These are phyloP conservation scores for Drosophila lacteicornis DNA, from an alignment of 1,140 invertebrate species.

Conservation along the genomic window DNA sequence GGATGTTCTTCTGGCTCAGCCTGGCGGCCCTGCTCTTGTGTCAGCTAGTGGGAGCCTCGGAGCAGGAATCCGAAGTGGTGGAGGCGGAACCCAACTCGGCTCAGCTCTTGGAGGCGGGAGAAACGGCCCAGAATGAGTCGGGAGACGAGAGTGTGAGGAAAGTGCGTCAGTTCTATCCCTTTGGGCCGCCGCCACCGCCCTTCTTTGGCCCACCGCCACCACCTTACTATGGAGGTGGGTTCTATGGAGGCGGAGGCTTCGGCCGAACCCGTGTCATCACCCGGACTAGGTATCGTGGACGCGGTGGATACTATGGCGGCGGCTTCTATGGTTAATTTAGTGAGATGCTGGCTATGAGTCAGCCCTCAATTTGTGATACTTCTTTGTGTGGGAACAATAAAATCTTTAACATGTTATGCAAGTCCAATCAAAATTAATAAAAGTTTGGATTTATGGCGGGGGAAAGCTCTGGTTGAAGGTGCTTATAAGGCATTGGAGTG, in stretches of 20 bases:
- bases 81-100: background rate
- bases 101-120: slow-evolving; percentile 39
- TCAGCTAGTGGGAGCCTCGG: background rate
- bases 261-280: slow-evolving; percentile 71
- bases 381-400: slow-evolving; percentile 51
- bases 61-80: slow-evolving; percentile 6
- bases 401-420: slow-evolving; percentile 45
- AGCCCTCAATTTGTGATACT: slow-evolving; percentile 60
- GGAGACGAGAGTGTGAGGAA: slow-evolving; percentile 58
- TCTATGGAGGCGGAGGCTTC: slow-evolving; percentile 56
- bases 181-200: slow-evolving; percentile 46
- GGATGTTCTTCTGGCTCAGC: slow-evolving; percentile 38
- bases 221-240: slow-evolving; percentile 62
- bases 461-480: slow-evolving; percentile 41
- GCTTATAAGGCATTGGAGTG: slow-evolving; percentile 4
- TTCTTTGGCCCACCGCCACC: slow-evolving; percentile 67
- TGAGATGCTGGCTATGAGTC: background rate
- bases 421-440: slow-evolving; percentile 13
- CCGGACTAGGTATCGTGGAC: slow-evolving; percentile 61
- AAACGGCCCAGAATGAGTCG: slow-evolving; percentile 33
- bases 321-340: slow-evolving; percentile 76
- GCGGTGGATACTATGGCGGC: slow-evolving; percentile 69
- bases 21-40: slow-evolving; percentile 14
- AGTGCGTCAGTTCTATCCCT: slow-evolving; percentile 65
- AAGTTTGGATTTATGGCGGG: slow-evolving; percentile 7